These are phyloP conservation scores for Drosophila hydei DNA, from an alignment of 1,140 invertebrate species.

Conservation along the genomic window DNA sequence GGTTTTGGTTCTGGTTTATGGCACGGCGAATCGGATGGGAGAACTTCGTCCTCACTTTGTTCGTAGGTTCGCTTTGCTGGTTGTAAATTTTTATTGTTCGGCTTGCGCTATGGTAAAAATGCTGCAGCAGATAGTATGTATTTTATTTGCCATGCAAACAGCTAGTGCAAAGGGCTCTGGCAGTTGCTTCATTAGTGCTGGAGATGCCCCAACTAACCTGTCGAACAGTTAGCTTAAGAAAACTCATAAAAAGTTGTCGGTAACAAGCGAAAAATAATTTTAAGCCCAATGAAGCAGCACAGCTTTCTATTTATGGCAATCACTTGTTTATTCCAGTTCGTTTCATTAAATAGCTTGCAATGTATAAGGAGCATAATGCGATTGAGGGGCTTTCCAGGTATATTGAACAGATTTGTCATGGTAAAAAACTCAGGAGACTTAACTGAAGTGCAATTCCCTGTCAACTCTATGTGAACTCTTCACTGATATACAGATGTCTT, in stretches of 20 bases:
- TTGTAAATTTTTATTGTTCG: conserved; percentile 80
- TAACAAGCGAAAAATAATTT: conserved; percentile 23
- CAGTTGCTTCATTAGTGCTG: background rate
- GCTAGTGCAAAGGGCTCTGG: background rate
- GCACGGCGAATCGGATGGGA: background rate
- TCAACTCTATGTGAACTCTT: too few species aligned
- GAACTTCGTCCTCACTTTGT: background rate
- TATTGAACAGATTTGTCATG: too few species aligned
- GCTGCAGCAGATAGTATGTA: conserved; percentile 59
- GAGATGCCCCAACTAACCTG: conserved; percentile 36
- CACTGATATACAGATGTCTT: too few species aligned
- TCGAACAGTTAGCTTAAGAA: conserved; percentile 6
- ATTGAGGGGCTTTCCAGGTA: too few species aligned
- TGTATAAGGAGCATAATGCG: conserved; percentile 10
- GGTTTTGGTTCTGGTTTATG: conserved; percentile 38
- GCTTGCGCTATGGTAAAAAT: conserved; percentile 51
- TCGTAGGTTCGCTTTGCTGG: conserved; percentile 55
- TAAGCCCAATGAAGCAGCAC: conserved; percentile 40
- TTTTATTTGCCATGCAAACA: conserved; percentile 61
- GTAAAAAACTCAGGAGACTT: too few species aligned
- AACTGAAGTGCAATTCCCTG: too few species aligned
- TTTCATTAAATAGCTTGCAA: background rate
- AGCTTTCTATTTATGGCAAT: conserved; percentile 36
- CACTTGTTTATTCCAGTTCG: conserved; percentile 19
- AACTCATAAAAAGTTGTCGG: conserved; percentile 32